A percentile compares a stretch with the other conserved stretches of the same genome.
Conservation (phyloP, 2,113 vertebrate species). For the Hemibagrus wyckioides region DNA sequence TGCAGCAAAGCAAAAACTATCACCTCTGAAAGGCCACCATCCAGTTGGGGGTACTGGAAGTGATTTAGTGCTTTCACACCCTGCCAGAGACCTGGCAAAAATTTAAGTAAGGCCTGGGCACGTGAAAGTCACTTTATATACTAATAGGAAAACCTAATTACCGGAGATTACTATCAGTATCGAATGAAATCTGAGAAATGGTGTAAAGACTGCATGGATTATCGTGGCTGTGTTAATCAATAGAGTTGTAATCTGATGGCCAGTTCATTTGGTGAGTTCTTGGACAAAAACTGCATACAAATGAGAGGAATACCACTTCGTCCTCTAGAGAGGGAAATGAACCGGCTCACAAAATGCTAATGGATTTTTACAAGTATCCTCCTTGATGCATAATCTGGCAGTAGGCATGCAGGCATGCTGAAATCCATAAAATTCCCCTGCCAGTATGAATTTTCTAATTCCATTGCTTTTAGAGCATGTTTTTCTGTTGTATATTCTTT, state of each 20-base stretch:
- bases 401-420: neutral
- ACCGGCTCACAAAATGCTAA: slow-evolving; percentile 14
- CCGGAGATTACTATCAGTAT: neutral
- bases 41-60: neutral
- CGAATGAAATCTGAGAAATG: neutral
- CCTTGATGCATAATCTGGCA: slow-evolving; percentile 22
- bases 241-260: slow-evolving; percentile 24
- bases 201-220: slow-evolving; percentile 2
- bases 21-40: slow-evolving; percentile 16
- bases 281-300: slow-evolving; percentile 25
- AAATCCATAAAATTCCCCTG: neutral
- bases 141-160: slow-evolving; percentile 20
- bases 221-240: slow-evolving; percentile 32
- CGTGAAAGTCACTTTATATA: slow-evolving; percentile 30
- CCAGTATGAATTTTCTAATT: neutral
- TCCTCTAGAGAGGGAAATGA: slow-evolving; percentile 21
- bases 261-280: slow-evolving; percentile 31
- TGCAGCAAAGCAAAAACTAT: neutral
- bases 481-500: neutral
- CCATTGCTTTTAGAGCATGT: neutral
- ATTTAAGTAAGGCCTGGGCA: neutral
- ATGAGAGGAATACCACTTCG: slow-evolving; percentile 23
- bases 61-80: slow-evolving; percentile 34
- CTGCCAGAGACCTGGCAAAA: slow-evolving; percentile 7
- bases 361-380: slow-evolving; percentile 23